A percentile compares a stretch with the other conserved stretches of the same genome.
phyloP scores from a whole-genome alignment of 2,113 vertebrate genomes.

The Bubo scandiacus region DNA sequence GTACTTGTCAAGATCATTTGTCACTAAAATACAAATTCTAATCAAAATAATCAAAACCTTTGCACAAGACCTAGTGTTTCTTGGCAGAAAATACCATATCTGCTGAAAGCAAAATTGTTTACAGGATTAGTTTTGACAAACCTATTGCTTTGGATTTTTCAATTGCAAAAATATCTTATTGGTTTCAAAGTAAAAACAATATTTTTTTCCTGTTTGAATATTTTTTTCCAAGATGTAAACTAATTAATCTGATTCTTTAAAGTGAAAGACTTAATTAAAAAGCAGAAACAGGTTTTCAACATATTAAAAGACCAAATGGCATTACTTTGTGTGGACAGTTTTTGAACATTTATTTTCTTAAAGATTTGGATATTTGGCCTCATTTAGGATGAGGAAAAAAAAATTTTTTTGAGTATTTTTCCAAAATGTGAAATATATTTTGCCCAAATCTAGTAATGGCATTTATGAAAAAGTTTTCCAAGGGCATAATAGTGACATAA shows the following conservation, averaged over 20 bases:
- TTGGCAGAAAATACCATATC: not conserved
- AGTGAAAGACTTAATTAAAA: not conserved
- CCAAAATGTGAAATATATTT: not conserved
- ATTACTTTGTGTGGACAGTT: not conserved
- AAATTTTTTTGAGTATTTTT: not conserved
- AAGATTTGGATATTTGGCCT: not conserved
- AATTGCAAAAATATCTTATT: not conserved
- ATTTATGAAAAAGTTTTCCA: not conserved
- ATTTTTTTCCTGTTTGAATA: not conserved
- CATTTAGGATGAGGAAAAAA: not conserved
- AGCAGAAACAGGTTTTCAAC: accelerated
- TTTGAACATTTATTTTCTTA: not conserved
- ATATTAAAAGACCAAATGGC: not conserved
- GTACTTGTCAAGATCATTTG: not conserved
- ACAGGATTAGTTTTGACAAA: not conserved
- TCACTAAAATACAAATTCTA: not conserved
- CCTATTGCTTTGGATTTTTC: not conserved
- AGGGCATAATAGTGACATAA: not conserved
- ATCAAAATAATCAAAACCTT: not conserved
- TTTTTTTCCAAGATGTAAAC: not conserved
- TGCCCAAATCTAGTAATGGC: not conserved
- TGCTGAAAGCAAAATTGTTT: not conserved
- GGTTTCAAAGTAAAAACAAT: not conserved
- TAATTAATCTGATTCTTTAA: not conserved
- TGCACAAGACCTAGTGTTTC: not conserved